Evolutionary conservation across 2,797 vertebrate genomes (phyloP).

Genomic region (Hydrocynus forskahlii): DNA sequence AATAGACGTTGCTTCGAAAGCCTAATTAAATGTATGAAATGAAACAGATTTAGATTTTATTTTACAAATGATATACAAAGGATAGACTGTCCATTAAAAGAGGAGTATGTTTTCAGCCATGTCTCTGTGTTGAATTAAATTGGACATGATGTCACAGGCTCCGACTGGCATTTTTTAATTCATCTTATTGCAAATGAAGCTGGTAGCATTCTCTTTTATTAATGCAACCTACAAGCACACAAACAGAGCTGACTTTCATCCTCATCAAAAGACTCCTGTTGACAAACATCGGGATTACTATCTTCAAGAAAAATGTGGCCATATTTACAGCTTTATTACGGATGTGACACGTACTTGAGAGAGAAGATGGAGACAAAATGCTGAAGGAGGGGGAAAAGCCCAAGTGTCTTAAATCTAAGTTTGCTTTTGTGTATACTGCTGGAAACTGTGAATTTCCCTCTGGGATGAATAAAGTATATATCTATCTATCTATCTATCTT

Average conservation of each 20-base stretch:
- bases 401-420: background rate
- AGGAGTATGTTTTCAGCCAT: background rate
- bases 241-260: slow-evolving; percentile 57
- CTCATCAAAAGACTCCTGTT: slow-evolving; percentile 62
- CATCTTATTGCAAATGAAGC: slow-evolving; percentile 52
- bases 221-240: slow-evolving; percentile 44
- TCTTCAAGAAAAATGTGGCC: slow-evolving; percentile 56
- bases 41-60: slow-evolving; percentile 27
- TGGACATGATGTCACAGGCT: slow-evolving; percentile 48
- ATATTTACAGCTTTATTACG: slow-evolving; percentile 53
- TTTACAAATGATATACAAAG: slow-evolving; percentile 22
- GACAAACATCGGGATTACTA: slow-evolving; percentile 61
- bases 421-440: too few relatives aligned
- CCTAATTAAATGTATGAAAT: slow-evolving; percentile 27
- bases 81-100: slow-evolving; percentile 25
- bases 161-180: slow-evolving; percentile 28
- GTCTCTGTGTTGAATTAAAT: slow-evolving; percentile 32
- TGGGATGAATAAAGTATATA: too few relatives aligned
- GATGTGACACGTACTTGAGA: slow-evolving; percentile 54
- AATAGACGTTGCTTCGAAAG: background rate
- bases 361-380: slow-evolving; percentile 34
- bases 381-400: slow-evolving; percentile 1
- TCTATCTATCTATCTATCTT: background rate
- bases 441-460: too few relatives aligned
- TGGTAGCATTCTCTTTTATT: slow-evolving; percentile 57